Percentiles rank a stretch among this genome's conserved stretches.
Conservation (phyloP, 2,113 vertebrate species). For the Hemibagrus wyckioides region DNA sequence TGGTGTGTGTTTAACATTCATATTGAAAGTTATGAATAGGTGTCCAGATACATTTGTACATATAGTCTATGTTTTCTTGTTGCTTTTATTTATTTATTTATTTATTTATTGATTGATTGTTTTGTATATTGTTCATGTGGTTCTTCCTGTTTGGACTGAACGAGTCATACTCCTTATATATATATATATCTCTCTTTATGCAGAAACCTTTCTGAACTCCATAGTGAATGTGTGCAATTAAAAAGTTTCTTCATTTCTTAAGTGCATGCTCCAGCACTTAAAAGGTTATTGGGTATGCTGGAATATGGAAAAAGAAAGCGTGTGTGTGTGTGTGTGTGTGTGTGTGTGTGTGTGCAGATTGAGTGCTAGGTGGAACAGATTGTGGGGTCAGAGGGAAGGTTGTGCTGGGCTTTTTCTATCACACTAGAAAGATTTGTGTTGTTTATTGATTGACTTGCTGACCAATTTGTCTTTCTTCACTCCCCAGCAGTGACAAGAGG, state of each 20-base stretch:
- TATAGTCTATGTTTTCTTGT: not conserved
- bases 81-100: too few species aligned
- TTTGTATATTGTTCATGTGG: not conserved
- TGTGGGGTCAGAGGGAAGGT: constrained; percentile 48
- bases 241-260: constrained; percentile 55
- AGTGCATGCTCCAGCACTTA: constrained; percentile 53
- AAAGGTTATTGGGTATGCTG: constrained; percentile 48
- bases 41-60: not conserved
- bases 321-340: constrained; percentile 26
- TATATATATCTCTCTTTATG: constrained; percentile 51
- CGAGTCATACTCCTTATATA: not conserved
- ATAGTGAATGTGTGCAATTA: constrained; percentile 59
- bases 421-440: constrained; percentile 61
- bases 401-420: constrained; percentile 38
- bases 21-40: not conserved
- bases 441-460: constrained; percentile 64
- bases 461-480: constrained; percentile 65
- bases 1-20: not conserved
- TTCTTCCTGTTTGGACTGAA: not conserved
- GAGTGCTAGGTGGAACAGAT: not conserved
- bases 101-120: too few species aligned
- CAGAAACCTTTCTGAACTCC: constrained; percentile 67
- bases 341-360: constrained; percentile 57
- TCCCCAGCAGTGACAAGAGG: constrained; percentile 13
- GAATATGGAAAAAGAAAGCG: constrained; percentile 36